Conservation (phyloP, 2,113 vertebrate species). For the Dendropsophus ebraccatus region DNA sequence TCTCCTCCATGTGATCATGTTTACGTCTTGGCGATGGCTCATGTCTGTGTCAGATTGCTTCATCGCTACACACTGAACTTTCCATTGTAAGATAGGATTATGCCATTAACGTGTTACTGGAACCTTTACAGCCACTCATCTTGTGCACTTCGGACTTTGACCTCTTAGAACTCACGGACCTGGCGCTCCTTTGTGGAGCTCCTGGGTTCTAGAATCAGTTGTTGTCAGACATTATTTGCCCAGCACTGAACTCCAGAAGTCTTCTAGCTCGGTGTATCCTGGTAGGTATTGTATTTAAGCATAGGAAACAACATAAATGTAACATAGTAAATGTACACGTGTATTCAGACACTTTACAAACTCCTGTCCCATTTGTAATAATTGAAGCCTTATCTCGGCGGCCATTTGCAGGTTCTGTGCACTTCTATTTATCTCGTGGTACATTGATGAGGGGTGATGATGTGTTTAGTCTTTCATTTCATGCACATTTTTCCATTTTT, state of each 20-base stretch:
- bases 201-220: conserved; percentile 29
- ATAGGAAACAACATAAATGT: conserved; percentile 46
- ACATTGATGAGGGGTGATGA: conserved; percentile 38
- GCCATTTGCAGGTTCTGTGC: conserved; percentile 23
- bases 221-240: conserved; percentile 39
- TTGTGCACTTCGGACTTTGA: conserved; percentile 52
- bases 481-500: conserved; percentile 30
- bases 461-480: conserved; percentile 44
- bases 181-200: not conserved
- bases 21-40: conserved; percentile 74
- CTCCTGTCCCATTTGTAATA: conserved; percentile 47
- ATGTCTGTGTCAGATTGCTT: conserved; percentile 68
- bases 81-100: conserved; percentile 24
- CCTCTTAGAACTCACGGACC: conserved; percentile 43
- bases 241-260: conserved; percentile 38
- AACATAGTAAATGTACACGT: conserved; percentile 38
- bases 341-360: conserved; percentile 36
- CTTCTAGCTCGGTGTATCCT: conserved; percentile 36
- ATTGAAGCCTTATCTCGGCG: conserved; percentile 12
- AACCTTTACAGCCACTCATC: conserved; percentile 22
- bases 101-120: conserved; percentile 36
- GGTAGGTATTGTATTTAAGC: conserved; percentile 55
- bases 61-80: conserved; percentile 63
- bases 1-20: conserved; percentile 73
- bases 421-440: conserved; percentile 53